These are phyloP conservation scores for Invenusta paracnida DNA, from an alignment of 2,888 invertebrate species.

Conservation along the genomic window DNA sequence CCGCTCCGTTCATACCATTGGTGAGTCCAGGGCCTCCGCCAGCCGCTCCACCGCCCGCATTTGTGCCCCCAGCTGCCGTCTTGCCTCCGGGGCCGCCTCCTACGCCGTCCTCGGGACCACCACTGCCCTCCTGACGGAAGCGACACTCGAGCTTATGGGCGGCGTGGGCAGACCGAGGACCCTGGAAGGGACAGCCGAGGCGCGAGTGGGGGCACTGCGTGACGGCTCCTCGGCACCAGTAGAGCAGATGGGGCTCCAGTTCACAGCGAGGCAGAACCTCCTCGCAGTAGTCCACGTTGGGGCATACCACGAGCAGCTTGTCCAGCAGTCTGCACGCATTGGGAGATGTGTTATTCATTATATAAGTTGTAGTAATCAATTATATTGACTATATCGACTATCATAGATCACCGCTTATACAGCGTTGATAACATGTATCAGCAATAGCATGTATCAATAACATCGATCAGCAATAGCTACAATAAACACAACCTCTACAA, in stretches of 20 bases:
- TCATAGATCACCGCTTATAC: too few species aligned
- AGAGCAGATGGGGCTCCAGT: conserved; percentile 60
- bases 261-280: conserved; percentile 60
- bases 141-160: conserved; percentile 59
- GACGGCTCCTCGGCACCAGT: conserved; percentile 60
- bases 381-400: too few species aligned
- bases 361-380: too few species aligned
- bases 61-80: background rate
- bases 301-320: conserved; percentile 62
- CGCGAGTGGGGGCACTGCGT: conserved; percentile 56
- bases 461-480: too few species aligned
- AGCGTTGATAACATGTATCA: too few species aligned
- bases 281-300: conserved; percentile 61
- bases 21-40: background rate
- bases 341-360: too few species aligned
- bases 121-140: conserved; percentile 43
- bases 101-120: background rate
- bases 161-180: conserved; percentile 57
- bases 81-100: background rate
- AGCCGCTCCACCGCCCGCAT: background rate
- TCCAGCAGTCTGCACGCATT: conserved; percentile 59
- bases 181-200: conserved; percentile 58
- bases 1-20: background rate
- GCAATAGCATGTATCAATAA: too few species aligned
- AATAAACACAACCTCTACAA: too few species aligned